These are phyloP conservation scores for Grammomys surdaster DNA, from an alignment of 2,113 vertebrate species.

Conservation along the genomic window DNA sequence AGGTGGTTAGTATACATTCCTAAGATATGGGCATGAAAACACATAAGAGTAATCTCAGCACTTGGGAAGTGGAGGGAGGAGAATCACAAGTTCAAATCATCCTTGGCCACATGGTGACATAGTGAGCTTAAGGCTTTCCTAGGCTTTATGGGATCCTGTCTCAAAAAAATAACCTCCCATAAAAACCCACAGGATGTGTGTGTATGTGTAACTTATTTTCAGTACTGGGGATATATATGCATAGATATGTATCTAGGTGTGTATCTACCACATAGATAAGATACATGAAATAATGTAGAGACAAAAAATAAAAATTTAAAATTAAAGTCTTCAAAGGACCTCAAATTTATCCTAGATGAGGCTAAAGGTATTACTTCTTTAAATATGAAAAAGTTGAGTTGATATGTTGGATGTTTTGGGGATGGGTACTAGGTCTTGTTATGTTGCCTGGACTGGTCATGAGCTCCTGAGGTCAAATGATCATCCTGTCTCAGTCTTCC, in stretches of 20 bases:
- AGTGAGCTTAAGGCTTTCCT: background rate
- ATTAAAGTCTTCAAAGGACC: slow-evolving; percentile 28
- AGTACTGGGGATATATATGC: background rate
- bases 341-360: slow-evolving; percentile 14
- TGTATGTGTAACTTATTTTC: background rate
- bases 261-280: background rate
- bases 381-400: slow-evolving; percentile 34
- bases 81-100: background rate
- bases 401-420: background rate
- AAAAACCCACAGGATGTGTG: background rate
- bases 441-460: background rate
- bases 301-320: slow-evolving; percentile 38
- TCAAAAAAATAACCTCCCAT: background rate
- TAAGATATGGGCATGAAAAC: background rate
- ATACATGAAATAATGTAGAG: background rate
- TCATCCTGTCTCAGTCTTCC: background rate
- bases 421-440: background rate
- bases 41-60: background rate
- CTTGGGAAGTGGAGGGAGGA: background rate
- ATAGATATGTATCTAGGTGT: background rate
- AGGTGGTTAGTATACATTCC: slow-evolving; percentile 19
- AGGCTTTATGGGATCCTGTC: background rate
- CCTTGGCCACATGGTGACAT: background rate
- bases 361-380: slow-evolving; percentile 3
- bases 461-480: background rate